phyloP scores from a whole-genome alignment of 2,888 invertebrate genomes.

The Hemaris fuciformis region DNA sequence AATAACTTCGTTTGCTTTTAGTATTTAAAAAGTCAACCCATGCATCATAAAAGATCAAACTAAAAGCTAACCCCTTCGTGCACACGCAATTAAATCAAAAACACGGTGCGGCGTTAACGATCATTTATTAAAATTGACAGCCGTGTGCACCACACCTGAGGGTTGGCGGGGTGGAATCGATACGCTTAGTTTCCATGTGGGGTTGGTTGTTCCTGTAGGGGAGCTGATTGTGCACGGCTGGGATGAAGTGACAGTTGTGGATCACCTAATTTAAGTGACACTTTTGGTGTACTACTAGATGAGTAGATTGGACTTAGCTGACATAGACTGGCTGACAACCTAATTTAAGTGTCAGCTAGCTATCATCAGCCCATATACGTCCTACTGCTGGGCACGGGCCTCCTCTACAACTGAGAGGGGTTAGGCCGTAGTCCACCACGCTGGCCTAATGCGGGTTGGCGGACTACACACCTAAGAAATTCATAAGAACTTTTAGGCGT shows the following conservation, averaged over 20 bases:
- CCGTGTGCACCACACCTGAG: conserved; percentile 41
- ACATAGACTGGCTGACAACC: too few relatives aligned
- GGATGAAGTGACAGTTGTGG: too few relatives aligned
- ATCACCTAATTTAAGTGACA: background rate
- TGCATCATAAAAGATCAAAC: background rate
- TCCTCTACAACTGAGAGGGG: too few relatives aligned
- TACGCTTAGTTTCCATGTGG: background rate
- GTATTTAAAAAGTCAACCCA: background rate
- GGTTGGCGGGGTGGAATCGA: conserved; percentile 21
- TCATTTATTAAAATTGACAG: conserved; percentile 54
- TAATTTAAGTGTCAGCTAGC: too few relatives aligned
- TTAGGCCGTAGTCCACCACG: too few relatives aligned
- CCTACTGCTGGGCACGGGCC: too few relatives aligned
- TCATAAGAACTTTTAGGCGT: too few relatives aligned
- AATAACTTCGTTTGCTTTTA: background rate
- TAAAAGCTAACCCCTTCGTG: background rate
- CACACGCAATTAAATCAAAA: conserved; percentile 1
- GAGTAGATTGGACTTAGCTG: too few relatives aligned
- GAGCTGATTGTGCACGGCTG: background rate
- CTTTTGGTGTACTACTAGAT: too few relatives aligned
- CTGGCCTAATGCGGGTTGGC: too few relatives aligned
- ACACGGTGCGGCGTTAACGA: conserved; percentile 26
- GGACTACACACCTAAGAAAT: too few relatives aligned
- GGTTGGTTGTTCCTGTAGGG: background rate
- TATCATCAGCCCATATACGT: too few relatives aligned